Percentiles rank a stretch among this genome's conserved stretches.
Conservation (phyloP, 1,140 invertebrate species). For the Tenebrio molitor region DNA sequence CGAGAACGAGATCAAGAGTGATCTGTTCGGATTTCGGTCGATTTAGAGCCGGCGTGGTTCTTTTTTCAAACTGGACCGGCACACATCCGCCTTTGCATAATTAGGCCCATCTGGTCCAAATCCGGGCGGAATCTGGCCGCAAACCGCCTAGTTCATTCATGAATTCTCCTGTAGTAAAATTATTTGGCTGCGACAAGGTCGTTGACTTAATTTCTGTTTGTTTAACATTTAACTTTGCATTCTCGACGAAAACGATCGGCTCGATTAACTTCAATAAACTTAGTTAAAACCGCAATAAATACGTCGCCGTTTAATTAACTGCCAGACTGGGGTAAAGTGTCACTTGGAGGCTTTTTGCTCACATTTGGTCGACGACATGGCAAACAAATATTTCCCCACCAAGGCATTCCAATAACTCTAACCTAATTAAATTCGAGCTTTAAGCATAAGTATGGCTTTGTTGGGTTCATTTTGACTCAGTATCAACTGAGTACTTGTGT, state of each 20-base stretch:
- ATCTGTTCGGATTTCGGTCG: neutral
- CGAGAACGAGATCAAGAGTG: neutral
- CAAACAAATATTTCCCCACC: too few relatives aligned
- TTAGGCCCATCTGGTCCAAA: constrained; percentile 2
- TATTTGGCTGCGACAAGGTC: constrained; percentile 5
- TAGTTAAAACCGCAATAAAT: constrained; percentile 12
- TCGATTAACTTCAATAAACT: constrained; percentile 21
- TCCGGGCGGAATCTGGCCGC: neutral
- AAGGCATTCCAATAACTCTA: too few relatives aligned
- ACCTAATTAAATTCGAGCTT: too few relatives aligned
- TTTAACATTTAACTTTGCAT: constrained; percentile 22
- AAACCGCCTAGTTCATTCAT: constrained; percentile 10
- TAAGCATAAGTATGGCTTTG: too few relatives aligned
- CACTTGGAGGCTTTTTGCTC: too few relatives aligned
- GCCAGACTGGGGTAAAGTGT: neutral
- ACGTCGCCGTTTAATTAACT: constrained; percentile 1
- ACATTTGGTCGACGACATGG: too few relatives aligned
- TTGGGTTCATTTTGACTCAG: too few relatives aligned
- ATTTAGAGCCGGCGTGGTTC: neutral
- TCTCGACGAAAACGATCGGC: constrained; percentile 10
- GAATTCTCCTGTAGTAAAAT: constrained; percentile 23
- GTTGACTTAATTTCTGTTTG: constrained; percentile 27
- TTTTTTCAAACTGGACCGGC: neutral
- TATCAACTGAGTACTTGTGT: too few relatives aligned
- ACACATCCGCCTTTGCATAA: too few relatives aligned